Evolutionary conservation across 2,797 vertebrate genomes (phyloP).

Genomic region (Eulemur albifrons): DNA sequence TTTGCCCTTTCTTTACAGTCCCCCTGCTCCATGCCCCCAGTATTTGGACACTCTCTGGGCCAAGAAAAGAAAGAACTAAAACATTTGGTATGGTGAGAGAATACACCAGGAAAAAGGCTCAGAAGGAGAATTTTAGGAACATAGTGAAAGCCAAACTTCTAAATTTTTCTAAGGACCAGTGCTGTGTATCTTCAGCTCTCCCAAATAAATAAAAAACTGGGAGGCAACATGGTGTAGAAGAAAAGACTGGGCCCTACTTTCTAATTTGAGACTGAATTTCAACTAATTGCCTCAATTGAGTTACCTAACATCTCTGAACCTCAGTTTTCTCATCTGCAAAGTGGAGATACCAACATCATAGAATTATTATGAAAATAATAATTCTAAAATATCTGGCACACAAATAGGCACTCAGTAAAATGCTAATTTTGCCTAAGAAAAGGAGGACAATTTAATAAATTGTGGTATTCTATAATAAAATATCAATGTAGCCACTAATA

Average conservation of each 20-base stretch:
- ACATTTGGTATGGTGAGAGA: not conserved
- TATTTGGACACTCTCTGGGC: not conserved
- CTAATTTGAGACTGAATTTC: not conserved
- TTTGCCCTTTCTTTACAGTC: no score
- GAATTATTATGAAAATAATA: not conserved
- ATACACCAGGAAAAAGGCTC: not conserved
- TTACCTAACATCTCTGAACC: not conserved
- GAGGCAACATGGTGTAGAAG: not conserved
- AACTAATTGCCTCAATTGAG: not conserved
- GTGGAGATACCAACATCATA: not conserved
- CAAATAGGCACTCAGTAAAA: not conserved
- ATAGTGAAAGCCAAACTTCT: not conserved
- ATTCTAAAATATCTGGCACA: not conserved
- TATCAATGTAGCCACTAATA: not conserved
- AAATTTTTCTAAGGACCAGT: not conserved
- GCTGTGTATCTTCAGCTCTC: not conserved
- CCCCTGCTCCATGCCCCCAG: no score
- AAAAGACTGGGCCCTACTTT: not conserved
- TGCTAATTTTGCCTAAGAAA: conserved; percentile 12
- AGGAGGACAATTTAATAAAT: not conserved
- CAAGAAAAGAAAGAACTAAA: not conserved
- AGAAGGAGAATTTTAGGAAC: not conserved
- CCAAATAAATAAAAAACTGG: not conserved
- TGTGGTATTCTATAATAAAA: not conserved
- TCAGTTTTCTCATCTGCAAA: not conserved